phyloP scores from a whole-genome alignment of 2,888 invertebrate genomes.

The Polylopha cassiicola region DNA sequence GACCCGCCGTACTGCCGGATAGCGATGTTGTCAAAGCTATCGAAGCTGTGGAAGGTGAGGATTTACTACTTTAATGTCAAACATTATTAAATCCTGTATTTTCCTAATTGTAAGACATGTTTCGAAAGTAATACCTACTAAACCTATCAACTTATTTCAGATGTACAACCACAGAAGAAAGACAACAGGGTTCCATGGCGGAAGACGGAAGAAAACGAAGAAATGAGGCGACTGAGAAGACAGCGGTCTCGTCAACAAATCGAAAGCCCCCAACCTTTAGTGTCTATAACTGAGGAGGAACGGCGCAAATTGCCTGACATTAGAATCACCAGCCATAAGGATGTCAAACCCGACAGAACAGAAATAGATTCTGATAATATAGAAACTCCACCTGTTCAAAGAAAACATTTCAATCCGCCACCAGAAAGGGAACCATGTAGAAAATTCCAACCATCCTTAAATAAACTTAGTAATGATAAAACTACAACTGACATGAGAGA shows the following conservation, averaged over 20 bases:
- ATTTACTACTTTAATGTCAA: neutral
- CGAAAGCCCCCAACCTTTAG: constrained; percentile 59
- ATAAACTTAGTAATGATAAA: constrained; percentile 43
- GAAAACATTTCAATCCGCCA: constrained; percentile 81
- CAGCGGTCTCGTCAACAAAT: constrained; percentile 76
- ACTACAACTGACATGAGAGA: constrained; percentile 62
- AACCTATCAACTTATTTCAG: constrained; percentile 66
- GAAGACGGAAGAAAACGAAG: constrained; percentile 83
- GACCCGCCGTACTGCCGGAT: constrained; percentile 86
- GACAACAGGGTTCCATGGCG: constrained; percentile 88
- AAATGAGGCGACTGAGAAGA: constrained; percentile 76
- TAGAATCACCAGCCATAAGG: constrained; percentile 49
- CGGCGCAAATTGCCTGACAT: constrained; percentile 74
- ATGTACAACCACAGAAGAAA: constrained; percentile 83
- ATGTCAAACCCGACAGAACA: constrained; percentile 77
- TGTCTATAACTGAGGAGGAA: constrained; percentile 80
- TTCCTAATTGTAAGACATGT: too few species aligned
- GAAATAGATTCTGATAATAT: constrained; percentile 94
- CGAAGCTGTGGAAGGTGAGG: constrained; percentile 89
- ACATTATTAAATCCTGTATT: neutral
- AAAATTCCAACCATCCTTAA: constrained; percentile 62
- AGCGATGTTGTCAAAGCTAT: constrained; percentile 90
- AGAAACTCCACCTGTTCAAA: constrained; percentile 90
- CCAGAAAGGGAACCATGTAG: constrained; percentile 79
- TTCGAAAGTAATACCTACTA: too few species aligned